Evolutionary conservation across 2,113 vertebrate genomes (phyloP), one percentile per base, ranked within the genome.

Genomic region (Pitta sordida): DNA sequence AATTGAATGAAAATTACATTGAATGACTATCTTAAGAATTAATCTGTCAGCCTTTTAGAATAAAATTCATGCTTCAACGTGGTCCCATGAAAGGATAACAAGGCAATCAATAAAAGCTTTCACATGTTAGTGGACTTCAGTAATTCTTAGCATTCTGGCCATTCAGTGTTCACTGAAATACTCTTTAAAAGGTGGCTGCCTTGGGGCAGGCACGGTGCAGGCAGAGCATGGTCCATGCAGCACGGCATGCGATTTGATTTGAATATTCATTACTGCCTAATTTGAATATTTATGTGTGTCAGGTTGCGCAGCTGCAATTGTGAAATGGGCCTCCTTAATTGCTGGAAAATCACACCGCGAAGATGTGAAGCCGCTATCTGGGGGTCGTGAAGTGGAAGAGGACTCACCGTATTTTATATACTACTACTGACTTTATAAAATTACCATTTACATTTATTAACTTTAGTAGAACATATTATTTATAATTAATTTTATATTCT

Each of bases 391-490:
- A n/a, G n/a, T n/a, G n/a, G n/a, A n/a, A n/a, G n/a, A n/a, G n/a
- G n/a, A n/a, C n/a, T n/a, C n/a, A n/a, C n/a, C n/a, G n/a, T n/a
- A 91, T 93, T 95, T 92, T 49, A 17, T 89, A 80, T 65, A 86
- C 65, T 94, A 76, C 36, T 53, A 92, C 53, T 92, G 88, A 94
- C 77, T 96, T 96, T 55, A 94, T 94, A 94, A 97, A 97, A 75
- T 8, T 62, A 94, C 70, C 37, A 92, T 94, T 95, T 95, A 92
- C 52, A 94, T 93, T 96, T 92, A 96, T 83, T 92, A 91, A 29
- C 59, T 80, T 86, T 84, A 91, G 30, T 27, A 92, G 71, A 94
- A 90, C 44, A 55, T 53, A 83, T 70, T 86, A 78, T 52, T 83
- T 65, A 76, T 68, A 91, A 91, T 88, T 80, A 95, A 83, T 76